Evolutionary conservation across 1,140 invertebrate species (phyloP).

Genomic region (Zophobas morio): DNA sequence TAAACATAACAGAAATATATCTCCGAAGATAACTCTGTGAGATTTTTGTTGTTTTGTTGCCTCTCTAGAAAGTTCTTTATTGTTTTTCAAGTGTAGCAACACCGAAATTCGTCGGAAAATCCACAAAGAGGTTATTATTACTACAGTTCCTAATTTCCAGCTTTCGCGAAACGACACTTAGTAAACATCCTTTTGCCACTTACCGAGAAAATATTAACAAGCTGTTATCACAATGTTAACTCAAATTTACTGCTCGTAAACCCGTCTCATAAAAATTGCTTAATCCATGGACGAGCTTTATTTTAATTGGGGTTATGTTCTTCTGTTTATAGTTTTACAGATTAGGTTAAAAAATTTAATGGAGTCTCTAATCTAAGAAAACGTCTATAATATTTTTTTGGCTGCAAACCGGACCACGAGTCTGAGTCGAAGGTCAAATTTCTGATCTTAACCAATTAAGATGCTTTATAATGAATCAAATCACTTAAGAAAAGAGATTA

Average conservation of each 20-base stretch:
- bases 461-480: neutral
- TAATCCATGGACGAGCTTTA: conserved; percentile 1
- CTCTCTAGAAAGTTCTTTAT: no score
- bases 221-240: conserved; percentile 13
- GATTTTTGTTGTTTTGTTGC: no score
- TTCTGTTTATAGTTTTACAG: conserved; percentile 7
- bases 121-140: no score
- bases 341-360: neutral
- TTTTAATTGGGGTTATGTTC: conserved; percentile 21
- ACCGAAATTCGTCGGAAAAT: no score
- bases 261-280: conserved; percentile 19
- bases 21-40: no score
- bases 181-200: conserved; percentile 14
- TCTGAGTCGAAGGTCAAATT: neutral
- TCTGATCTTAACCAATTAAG: neutral
- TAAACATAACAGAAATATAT: no score
- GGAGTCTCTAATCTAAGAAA: neutral
- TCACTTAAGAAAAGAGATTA: neutral
- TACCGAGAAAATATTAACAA: conserved; percentile 14
- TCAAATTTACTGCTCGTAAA: conserved; percentile 24
- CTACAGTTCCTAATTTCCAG: no score
- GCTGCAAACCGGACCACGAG: neutral
- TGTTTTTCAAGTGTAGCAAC: no score
- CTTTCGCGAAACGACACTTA: neutral
- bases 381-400: neutral